Evolutionary conservation across 2,113 vertebrate genomes (phyloP), one percentile per base, ranked within the genome.

Genomic region (Oryzias woworae): DNA sequence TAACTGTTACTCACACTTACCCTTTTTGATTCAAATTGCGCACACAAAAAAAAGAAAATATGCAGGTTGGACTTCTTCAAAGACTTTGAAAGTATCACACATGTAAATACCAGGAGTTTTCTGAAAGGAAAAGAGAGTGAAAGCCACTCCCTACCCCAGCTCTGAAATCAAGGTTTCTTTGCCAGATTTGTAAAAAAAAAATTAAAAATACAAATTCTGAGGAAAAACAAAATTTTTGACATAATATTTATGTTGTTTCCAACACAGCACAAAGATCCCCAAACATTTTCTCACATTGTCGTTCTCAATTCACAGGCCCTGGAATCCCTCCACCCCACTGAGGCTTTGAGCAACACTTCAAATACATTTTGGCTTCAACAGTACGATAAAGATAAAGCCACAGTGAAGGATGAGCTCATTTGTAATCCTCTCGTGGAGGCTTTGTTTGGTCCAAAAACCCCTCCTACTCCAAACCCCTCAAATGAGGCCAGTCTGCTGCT

Each of bases 11-110:
- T 65, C 44, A 46, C 7, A 49, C 61, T 41, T 28, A 10, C n/a
- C 5, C 26, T 71, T 59, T 43, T 47, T 24, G 0, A 0, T 50
- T 66, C 17, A 53, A 60, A 52, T 22, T 52, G 56, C 5, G 14
- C 28, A 56, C 41, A 4, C 5, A 26, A 26, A 22, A 52, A 28
- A 28, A 17, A 28, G 17, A 56, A 56, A 15, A 62, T 43, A 56
- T 42, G 55, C 57, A 49, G 49, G 57, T 59, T 82, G 59, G 52
- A 53, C 55, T 55, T 73, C 64, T 68, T 73, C 52, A 70, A 66
- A 79, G 47, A 71, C 56, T 62, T 57, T 44, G 52, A 66, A 75
- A 69, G 44, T 50, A 55, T 70, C 36, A 22, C 20, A 58, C 13
- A 67, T 28, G 53, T 54, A 64, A 60, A 76, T 2, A 51, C 26